A percentile compares a stretch with the other conserved stretches of the same genome.
Conservation (phyloP, 2,113 vertebrate species). For the Coregonus clupeaformis region DNA sequence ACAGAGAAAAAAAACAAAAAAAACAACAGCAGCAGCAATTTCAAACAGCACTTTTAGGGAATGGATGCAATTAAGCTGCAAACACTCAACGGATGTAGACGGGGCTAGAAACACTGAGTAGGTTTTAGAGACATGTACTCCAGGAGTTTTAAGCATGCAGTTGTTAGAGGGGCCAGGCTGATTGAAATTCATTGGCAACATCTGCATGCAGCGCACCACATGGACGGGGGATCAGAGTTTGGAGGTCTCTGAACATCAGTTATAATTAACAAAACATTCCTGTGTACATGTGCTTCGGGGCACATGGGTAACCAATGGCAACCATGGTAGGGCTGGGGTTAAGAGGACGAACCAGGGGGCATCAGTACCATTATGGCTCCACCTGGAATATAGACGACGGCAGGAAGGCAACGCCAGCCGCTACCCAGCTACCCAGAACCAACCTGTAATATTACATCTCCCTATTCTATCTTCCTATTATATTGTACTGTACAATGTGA, state of each 20-base stretch:
- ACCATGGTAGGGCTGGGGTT: slow-evolving; percentile 10
- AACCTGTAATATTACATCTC: slow-evolving; percentile 30
- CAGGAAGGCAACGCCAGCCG: background rate
- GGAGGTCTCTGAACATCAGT: background rate
- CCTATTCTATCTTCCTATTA: slow-evolving; percentile 19
- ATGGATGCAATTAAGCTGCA: background rate
- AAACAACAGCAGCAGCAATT: slow-evolving; percentile 1
- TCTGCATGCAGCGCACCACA: background rate
- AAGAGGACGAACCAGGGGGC: slow-evolving; percentile 17
- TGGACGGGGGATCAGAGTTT: background rate
- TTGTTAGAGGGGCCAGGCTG: background rate
- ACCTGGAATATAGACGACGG: background rate
- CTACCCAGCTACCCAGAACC: slow-evolving; percentile 18
- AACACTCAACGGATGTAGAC: slow-evolving; percentile 15
- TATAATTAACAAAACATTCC: slow-evolving; percentile 2
- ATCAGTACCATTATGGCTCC: slow-evolving; percentile 2
- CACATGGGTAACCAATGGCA: slow-evolving; percentile 4
- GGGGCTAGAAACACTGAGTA: background rate
- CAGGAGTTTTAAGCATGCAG: background rate
- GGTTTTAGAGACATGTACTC: background rate
- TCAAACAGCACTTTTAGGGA: background rate
- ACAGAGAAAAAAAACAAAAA: background rate
- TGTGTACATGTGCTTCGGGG: background rate
- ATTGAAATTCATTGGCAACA: slow-evolving; percentile 2
- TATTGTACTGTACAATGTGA: slow-evolving; percentile 39